These are phyloP conservation scores for Pseudolycoriella hygida DNA, from an alignment of 2,888 invertebrate genomes.

Conservation along the genomic window DNA sequence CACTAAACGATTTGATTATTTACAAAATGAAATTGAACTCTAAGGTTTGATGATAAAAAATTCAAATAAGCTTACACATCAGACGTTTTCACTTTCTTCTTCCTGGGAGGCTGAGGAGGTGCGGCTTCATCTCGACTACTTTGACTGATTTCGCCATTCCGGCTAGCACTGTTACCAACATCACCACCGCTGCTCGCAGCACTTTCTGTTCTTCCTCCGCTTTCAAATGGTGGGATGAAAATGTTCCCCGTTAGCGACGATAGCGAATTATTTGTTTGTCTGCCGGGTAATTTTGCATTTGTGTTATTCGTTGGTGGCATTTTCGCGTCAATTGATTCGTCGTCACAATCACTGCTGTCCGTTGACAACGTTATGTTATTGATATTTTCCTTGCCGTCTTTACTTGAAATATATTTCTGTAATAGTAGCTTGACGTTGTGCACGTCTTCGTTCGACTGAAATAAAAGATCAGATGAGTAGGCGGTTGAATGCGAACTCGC, in stretches of 20 bases:
- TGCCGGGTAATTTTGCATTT: constrained; percentile 35
- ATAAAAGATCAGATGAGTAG: constrained; percentile 28
- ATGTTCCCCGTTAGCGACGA: constrained; percentile 73
- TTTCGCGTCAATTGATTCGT: constrained; percentile 4
- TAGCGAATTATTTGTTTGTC: constrained; percentile 74
- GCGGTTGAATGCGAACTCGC: constrained; percentile 27
- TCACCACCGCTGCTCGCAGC: neutral
- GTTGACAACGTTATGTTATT: constrained; percentile 5
- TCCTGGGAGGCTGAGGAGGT: constrained; percentile 8
- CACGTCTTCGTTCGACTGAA: constrained; percentile 21
- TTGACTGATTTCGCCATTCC: neutral
- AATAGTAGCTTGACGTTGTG: constrained; percentile 7
- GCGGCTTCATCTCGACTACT: constrained; percentile 5
- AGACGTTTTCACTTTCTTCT: constrained; percentile 46
- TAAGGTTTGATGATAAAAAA: too few species aligned
- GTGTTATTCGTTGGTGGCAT: constrained; percentile 25
- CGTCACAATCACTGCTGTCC: neutral
- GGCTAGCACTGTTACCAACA: neutral
- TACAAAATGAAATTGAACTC: too few species aligned
- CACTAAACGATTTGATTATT: too few species aligned
- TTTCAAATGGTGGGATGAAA: constrained; percentile 37
- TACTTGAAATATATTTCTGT: constrained; percentile 3
- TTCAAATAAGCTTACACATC: constrained; percentile 54
- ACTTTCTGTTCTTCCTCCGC: neutral
- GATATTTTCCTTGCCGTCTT: constrained; percentile 10